Percentiles rank a stretch among this genome's conserved stretches.
These are phyloP conservation scores for Escarpia spicata DNA, from an alignment of 2,888 invertebrate species.

Conservation along the genomic window DNA sequence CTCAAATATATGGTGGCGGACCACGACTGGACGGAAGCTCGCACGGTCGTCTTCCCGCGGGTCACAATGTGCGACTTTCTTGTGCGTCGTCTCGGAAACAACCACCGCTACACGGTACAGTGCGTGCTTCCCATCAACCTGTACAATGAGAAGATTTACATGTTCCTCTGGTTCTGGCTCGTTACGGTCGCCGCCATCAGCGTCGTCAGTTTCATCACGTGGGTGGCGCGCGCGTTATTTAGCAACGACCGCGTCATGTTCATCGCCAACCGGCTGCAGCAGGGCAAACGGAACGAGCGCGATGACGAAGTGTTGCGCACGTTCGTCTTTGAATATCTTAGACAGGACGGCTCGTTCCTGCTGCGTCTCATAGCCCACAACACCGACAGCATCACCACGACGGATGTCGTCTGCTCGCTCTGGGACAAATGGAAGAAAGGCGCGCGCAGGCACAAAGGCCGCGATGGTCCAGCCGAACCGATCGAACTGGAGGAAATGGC, in stretches of 20 bases:
- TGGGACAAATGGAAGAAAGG: slow-evolving; percentile 38
- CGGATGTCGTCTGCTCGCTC: slow-evolving; percentile 39
- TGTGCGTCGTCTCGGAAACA: slow-evolving; percentile 54
- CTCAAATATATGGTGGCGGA: slow-evolving; percentile 18
- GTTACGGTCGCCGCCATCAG: slow-evolving; percentile 53
- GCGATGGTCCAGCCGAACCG: not conserved
- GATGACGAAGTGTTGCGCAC: slow-evolving; percentile 23
- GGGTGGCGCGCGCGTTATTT: slow-evolving; percentile 44
- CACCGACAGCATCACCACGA: slow-evolving; percentile 42
- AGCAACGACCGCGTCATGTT: slow-evolving; percentile 43
- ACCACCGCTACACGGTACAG: slow-evolving; percentile 53
- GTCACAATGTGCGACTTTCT: slow-evolving; percentile 39
- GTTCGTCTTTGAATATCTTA: slow-evolving; percentile 39
- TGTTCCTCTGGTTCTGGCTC: slow-evolving; percentile 53
- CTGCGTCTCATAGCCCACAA: slow-evolving; percentile 44
- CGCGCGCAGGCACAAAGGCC: not conserved
- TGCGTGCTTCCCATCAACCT: slow-evolving; percentile 51
- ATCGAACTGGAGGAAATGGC: not conserved
- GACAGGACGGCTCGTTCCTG: slow-evolving; percentile 43
- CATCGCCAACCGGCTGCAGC: slow-evolving; percentile 52
- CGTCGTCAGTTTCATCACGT: slow-evolving; percentile 53
- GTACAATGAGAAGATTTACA: slow-evolving; percentile 41
- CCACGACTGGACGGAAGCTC: slow-evolving; percentile 38
- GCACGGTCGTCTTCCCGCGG: slow-evolving; percentile 34
- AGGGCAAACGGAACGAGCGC: not conserved